A percentile compares a stretch with the other conserved stretches of the same genome.
Conservation (phyloP, 2,113 vertebrate genomes). For the Pelusios castaneus region DNA sequence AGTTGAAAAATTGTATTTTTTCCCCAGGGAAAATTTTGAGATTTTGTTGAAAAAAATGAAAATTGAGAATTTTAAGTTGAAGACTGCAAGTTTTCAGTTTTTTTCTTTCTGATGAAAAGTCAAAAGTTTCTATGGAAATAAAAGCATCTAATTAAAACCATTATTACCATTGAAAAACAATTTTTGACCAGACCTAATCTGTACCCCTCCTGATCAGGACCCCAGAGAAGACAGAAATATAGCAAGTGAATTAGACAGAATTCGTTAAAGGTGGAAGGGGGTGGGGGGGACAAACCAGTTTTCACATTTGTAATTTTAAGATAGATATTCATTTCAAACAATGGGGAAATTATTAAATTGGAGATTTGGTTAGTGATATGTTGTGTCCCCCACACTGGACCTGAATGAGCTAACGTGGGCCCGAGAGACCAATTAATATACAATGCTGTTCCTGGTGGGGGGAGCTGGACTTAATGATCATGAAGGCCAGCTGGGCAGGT, state of each 20-base stretch:
- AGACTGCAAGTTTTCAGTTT: conserved; percentile 56
- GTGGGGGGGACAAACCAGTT: conserved; percentile 22
- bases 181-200: conserved; percentile 48
- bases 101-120: conserved; percentile 61
- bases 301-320: neutral
- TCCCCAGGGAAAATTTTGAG: conserved; percentile 22
- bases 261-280: neutral
- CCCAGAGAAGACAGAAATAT: conserved; percentile 63
- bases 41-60: conserved; percentile 32
- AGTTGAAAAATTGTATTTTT: conserved; percentile 31
- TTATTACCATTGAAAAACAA: conserved; percentile 70
- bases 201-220: conserved; percentile 62
- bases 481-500: too few relatives aligned
- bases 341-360: too few relatives aligned
- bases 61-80: conserved; percentile 26
- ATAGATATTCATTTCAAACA: too few relatives aligned
- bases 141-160: conserved; percentile 74
- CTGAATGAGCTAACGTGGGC: too few relatives aligned
- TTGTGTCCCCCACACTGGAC: too few relatives aligned
- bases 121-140: conserved; percentile 68
- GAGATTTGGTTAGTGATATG: too few relatives aligned
- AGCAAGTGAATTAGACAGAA: conserved; percentile 46
- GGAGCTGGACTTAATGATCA: too few relatives aligned
- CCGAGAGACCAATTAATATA: too few relatives aligned
- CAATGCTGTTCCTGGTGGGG: too few relatives aligned